Conservation (phyloP, 2,113 vertebrate genomes). For the Orientallactaga bullata region DNA sequence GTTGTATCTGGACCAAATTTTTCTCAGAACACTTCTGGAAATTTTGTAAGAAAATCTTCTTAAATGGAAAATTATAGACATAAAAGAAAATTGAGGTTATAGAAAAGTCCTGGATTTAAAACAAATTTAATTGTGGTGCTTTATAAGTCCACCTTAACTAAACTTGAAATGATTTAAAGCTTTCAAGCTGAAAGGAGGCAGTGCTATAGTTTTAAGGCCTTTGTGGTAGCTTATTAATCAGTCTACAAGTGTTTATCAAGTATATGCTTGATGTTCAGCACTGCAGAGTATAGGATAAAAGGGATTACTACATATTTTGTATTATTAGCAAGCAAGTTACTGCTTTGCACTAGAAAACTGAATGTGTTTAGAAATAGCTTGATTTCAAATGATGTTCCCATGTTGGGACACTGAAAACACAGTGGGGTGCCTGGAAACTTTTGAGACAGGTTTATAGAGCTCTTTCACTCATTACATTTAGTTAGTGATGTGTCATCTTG, state of each 20-base stretch:
- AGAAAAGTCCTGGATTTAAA: constrained; percentile 37
- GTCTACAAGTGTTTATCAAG: neutral
- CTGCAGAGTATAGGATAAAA: constrained; percentile 14
- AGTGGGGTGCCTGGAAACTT: constrained; percentile 13
- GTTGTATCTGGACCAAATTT: constrained; percentile 17
- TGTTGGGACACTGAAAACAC: constrained; percentile 37
- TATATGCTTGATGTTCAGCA: neutral
- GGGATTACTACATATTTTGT: constrained; percentile 38
- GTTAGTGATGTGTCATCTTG: neutral
- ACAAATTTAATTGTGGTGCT: constrained; percentile 30
- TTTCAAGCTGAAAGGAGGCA: neutral
- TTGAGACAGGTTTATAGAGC: neutral
- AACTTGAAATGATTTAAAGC: constrained; percentile 36
- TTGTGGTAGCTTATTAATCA: constrained; percentile 24
- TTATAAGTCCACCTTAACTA: neutral
- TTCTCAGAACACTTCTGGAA: constrained; percentile 9
- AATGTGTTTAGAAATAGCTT: constrained; percentile 48
- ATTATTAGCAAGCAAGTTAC: constrained; percentile 53
- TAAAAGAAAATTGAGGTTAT: constrained; percentile 25
- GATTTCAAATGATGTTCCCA: constrained; percentile 53
- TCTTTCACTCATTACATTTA: neutral
- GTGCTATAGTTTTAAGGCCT: neutral
- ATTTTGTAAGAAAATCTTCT: constrained; percentile 29
- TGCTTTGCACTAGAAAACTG: constrained; percentile 35
- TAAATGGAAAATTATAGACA: constrained; percentile 15